Evolutionary conservation across 2,113 vertebrate species (phyloP), one percentile per base, ranked within the genome.

Genomic region (Haemorhous mexicanus): DNA sequence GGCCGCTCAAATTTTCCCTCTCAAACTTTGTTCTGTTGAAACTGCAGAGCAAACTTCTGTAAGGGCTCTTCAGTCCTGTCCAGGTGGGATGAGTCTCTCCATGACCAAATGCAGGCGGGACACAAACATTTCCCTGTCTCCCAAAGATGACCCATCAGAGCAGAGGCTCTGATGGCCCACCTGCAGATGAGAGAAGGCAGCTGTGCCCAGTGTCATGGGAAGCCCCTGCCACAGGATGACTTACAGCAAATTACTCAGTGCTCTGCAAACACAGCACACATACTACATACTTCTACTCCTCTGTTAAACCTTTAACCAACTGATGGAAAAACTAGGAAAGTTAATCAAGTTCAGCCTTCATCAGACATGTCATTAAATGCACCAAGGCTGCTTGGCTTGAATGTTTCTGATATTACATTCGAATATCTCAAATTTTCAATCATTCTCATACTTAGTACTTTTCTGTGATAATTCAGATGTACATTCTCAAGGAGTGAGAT

Each of bases 71-170:
- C 6, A 59, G 20, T 43, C 23, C 14, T 5, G 12, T 9, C 55
- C 49, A 39, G 16, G 20, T 1, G 1, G 16, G 15, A 0, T 5
- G 18, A 52, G 5, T n/a, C 46, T 37, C 37, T 44, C 66, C 62
- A 41, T 26, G 59, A 50, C 16, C 30, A n/a, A 15, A n/a, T 2
- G 7, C 33, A 69, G 64, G 28, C 11, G 76, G 39, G 32, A 64
- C 11, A 20, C 3, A 1, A 74, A 26, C 1, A 11, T 16, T 39
- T 43, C 44, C 16, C 26, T 49, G 13, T 49, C 35, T 44, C 41
- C 22, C 39, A 33, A 49, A 55, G 41, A 33, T 7, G n/a, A n/a
- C 18, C 33, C 12, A 28, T 16, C 8, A 39, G 26, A 33, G 27
- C 49, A 55, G 37, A n/a, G 18, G 10, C 12, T 3, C 41, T 47